A percentile compares a stretch with the other conserved stretches of the same genome.
Conservation (phyloP, 2,797 vertebrate genomes). For the Schizothorax lantsangensis region DNA sequence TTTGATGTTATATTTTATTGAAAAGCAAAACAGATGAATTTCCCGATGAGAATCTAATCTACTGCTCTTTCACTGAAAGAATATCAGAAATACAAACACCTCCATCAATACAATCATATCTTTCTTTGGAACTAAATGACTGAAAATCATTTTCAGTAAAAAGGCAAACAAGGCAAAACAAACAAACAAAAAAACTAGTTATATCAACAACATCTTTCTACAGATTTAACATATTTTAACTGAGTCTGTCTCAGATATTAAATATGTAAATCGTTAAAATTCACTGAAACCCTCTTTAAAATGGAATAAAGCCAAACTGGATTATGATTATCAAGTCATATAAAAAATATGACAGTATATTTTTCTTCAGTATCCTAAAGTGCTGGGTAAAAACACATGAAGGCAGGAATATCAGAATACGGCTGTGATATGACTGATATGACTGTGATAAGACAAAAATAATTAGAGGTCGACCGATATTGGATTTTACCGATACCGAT, state of each 20-base stretch:
- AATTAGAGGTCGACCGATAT: too few relatives aligned
- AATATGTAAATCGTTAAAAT: not conserved
- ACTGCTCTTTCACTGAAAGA: slow-evolving; percentile 95
- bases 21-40: slow-evolving; percentile 4
- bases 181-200: not conserved
- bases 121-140: not conserved
- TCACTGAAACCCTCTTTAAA: not conserved
- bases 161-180: not conserved
- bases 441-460: not conserved
- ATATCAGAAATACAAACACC: slow-evolving; percentile 63
- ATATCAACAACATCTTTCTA: not conserved
- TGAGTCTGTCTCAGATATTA: not conserved
- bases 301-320: not conserved
- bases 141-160: not conserved
- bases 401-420: not conserved
- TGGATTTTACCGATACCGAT: too few relatives aligned
- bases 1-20: slow-evolving; percentile 27
- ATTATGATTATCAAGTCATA: not conserved
- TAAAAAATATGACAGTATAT: not conserved
- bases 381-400: not conserved
- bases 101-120: not conserved
- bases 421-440: not conserved
- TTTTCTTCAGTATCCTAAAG: slow-evolving; percentile 6
- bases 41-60: not conserved
- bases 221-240: not conserved